Base-by-base conservation (phyloP, 2,797 vertebrate genomes). In the Myiotriccus ornatus region DNA sequence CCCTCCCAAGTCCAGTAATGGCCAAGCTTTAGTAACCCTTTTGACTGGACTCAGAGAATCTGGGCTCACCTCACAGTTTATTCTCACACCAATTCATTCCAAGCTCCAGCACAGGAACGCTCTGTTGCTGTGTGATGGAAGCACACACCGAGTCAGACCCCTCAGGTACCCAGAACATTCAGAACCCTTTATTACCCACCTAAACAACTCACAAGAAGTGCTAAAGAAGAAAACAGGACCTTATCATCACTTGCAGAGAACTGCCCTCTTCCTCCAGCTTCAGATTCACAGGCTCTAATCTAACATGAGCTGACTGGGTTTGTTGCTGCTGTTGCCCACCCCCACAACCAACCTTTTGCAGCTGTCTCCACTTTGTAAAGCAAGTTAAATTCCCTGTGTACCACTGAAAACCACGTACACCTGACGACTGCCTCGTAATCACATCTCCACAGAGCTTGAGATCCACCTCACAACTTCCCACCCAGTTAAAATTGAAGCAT, bases 181-280 rank as follows among this genome's bases (percentile, higher is more conserved):
- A 49, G 5, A 20, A 56, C 34, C 20, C 27, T 25, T 73, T 63
- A 5, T 5, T 67, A 30, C 25, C 35, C 28, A 28, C 37, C 32
- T 14, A 8, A 77, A 43, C 18, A 52, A 44, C n/a, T 30, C 64
- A 16, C 6, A 18, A 2, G 14, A 30, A 35, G 7, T 13, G 5
- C 35, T 44, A 2, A 63, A 32, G 21, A 37, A 28, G 7, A 63
- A 80, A 80, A 44, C 0, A 0, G 6, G 4, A 34, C 4, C 18
- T 78, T 10, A 24, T 16, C 14, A 18, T 1, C 1, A 9, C 30
- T n/a, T 6, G 2, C 10, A 71, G 12, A 12, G 6, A 65, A 12
- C 55, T 62, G 5, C 19, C 10, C 27, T 52, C 56, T 62, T 67
- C 18, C 24, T 11, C 22, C 11, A 89, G 0, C 6, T 6, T 37